Conservation (phyloP, 2,888 invertebrate species). For the Agrotis puta region DNA sequence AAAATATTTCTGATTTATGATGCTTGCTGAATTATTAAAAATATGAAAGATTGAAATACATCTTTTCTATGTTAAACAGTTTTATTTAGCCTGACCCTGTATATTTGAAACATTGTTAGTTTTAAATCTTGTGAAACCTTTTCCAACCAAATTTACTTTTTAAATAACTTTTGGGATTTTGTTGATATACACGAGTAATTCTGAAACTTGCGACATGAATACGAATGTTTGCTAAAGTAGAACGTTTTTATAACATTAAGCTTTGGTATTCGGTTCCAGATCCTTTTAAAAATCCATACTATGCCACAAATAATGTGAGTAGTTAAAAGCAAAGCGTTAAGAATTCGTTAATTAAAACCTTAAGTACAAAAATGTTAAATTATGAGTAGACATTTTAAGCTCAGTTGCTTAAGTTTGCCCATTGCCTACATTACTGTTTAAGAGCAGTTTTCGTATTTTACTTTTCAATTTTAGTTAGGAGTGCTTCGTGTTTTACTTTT, state of each 20-base stretch:
- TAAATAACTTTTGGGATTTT: background rate
- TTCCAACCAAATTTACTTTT: background rate
- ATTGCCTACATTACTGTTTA: constrained; percentile 9
- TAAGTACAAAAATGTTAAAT: constrained; percentile 2
- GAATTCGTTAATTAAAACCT: constrained; percentile 3
- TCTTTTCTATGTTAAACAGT: too few relatives aligned
- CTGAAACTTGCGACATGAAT: background rate
- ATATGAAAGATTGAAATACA: background rate
- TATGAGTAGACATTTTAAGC: constrained; percentile 1
- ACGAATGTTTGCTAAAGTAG: background rate
- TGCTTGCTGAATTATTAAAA: background rate
- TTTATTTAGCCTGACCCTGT: too few relatives aligned
- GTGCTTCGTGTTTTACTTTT: constrained; percentile 2
- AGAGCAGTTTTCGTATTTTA: constrained; percentile 7
- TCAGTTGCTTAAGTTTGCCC: background rate
- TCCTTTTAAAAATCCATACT: background rate
- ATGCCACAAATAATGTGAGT: background rate
- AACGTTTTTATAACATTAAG: background rate
- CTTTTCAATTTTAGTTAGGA: constrained; percentile 6
- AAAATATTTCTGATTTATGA: background rate
- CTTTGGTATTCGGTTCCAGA: background rate
- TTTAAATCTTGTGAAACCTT: too few relatives aligned
- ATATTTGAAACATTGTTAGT: too few relatives aligned
- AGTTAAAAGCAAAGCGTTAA: constrained; percentile 4
- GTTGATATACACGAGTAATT: background rate